Conservation (phyloP, 2,113 vertebrate genomes). For the Hydrochoerus hydrochaeris region DNA sequence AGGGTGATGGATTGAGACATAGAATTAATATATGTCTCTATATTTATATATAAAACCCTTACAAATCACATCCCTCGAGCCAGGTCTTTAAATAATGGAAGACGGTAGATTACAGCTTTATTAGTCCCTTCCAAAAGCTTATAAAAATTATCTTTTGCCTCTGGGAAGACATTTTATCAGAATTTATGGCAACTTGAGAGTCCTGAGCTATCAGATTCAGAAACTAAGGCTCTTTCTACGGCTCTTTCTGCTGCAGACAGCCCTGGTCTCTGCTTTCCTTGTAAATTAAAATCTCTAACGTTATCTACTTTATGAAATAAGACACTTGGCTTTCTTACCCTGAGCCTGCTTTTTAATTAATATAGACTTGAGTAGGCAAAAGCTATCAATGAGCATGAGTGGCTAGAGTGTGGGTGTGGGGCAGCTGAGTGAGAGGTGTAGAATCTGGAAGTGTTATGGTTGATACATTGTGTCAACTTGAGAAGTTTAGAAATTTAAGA, state of each 20-base stretch:
- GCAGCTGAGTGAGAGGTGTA: rapidly evolving
- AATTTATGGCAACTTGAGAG: slow-evolving; percentile 86
- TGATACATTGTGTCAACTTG: too few species aligned
- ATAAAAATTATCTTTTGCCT: slow-evolving; percentile 88
- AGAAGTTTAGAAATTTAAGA: too few species aligned
- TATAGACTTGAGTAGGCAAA: slow-evolving; percentile 59
- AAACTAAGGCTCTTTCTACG: slow-evolving; percentile 78
- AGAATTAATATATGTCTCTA: slow-evolving; percentile 74
- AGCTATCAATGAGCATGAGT: not conserved
- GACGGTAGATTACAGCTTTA: slow-evolving; percentile 86
- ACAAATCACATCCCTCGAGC: slow-evolving; percentile 85
- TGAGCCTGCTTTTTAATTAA: slow-evolving; percentile 76
- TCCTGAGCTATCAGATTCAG: slow-evolving; percentile 83
- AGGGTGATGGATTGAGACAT: slow-evolving; percentile 77
- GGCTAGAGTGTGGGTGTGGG: not conserved
- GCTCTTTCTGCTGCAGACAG: slow-evolving; percentile 70
- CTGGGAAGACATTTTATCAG: slow-evolving; percentile 88
- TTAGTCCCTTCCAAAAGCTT: slow-evolving; percentile 87
- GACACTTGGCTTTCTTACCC: slow-evolving; percentile 78
- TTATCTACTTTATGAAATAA: slow-evolving; percentile 76
- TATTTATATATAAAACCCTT: slow-evolving; percentile 83
- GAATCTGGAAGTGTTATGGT: not conserved
- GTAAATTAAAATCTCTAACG: slow-evolving; percentile 83
- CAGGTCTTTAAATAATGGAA: slow-evolving; percentile 88
- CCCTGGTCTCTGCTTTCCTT: slow-evolving; percentile 61